Percentiles rank a stretch among this genome's conserved stretches.
Evolutionary conservation across 2,888 invertebrate species (phyloP).

Genomic region (Epicampocera succincta): DNA sequence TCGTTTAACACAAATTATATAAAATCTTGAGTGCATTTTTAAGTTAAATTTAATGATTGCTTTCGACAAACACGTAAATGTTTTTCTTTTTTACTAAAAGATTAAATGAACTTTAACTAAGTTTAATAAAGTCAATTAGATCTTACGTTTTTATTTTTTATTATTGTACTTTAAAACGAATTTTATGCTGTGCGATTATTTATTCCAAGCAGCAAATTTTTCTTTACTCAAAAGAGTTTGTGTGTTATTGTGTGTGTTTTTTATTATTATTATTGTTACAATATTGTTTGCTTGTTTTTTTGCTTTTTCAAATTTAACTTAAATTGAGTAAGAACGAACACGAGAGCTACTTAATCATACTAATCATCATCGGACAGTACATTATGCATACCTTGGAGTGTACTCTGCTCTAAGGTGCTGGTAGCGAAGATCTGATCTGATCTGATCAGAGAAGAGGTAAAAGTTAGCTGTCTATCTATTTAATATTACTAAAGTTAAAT

Average conservation of each 20-base stretch:
- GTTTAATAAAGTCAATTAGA: conserved; percentile 23
- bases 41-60: conserved; percentile 14
- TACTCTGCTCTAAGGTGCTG: conserved; percentile 14
- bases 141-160: background rate
- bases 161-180: conserved; percentile 7
- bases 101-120: conserved; percentile 16
- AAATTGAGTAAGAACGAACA: conserved; percentile 58
- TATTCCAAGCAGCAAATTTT: conserved; percentile 5
- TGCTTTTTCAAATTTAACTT: conserved; percentile 27
- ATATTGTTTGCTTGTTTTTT: no score
- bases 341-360: conserved; percentile 60
- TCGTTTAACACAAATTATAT: conserved; percentile 3
- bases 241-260: conserved; percentile 1
- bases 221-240: conserved; percentile 18
- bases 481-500: conserved; percentile 36
- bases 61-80: background rate
- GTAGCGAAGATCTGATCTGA: conserved; percentile 3
- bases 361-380: conserved; percentile 31
- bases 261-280: conserved; percentile 42
- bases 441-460: conserved; percentile 18
- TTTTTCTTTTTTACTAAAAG: background rate
- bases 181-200: conserved; percentile 5
- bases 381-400: conserved; percentile 26
- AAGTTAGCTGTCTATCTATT: conserved; percentile 31
- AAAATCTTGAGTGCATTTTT: conserved; percentile 12